These are phyloP conservation scores for Melieria crassipennis DNA, from an alignment of 2,888 invertebrate genomes.

Conservation along the genomic window DNA sequence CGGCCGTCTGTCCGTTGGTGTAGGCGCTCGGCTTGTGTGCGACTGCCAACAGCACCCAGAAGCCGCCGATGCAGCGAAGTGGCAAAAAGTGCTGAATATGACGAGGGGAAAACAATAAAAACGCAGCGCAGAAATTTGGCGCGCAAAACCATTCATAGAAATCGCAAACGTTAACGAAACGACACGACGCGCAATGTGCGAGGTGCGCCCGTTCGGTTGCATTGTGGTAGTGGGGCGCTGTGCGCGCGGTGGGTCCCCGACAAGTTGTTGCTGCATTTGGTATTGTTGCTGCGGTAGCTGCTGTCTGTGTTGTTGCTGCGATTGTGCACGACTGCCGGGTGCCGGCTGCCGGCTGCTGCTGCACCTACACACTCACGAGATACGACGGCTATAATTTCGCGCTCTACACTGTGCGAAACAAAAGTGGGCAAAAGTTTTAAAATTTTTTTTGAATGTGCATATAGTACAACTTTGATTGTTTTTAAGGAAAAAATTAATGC, in stretches of 20 bases:
- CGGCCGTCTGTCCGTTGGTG: neutral
- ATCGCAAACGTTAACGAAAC: neutral
- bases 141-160: constrained; percentile 36
- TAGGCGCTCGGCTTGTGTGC: neutral
- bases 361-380: no score
- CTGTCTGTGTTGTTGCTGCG: neutral
- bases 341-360: neutral
- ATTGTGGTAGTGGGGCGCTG: neutral
- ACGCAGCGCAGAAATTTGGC: constrained; percentile 32
- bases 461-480: no score
- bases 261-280: neutral
- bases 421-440: no score
- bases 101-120: neutral
- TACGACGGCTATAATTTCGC: no score
- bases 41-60: neutral
- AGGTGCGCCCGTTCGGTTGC: no score
- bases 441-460: no score
- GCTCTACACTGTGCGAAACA: no score
- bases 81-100: neutral
- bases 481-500: no score
- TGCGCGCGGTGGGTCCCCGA: constrained; percentile 18
- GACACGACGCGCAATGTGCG: no score
- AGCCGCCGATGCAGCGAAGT: neutral
- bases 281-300: neutral
- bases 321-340: constrained; percentile 16